phyloP scores from a whole-genome alignment of 2,113 vertebrate species.

The Grantiella picta region DNA sequence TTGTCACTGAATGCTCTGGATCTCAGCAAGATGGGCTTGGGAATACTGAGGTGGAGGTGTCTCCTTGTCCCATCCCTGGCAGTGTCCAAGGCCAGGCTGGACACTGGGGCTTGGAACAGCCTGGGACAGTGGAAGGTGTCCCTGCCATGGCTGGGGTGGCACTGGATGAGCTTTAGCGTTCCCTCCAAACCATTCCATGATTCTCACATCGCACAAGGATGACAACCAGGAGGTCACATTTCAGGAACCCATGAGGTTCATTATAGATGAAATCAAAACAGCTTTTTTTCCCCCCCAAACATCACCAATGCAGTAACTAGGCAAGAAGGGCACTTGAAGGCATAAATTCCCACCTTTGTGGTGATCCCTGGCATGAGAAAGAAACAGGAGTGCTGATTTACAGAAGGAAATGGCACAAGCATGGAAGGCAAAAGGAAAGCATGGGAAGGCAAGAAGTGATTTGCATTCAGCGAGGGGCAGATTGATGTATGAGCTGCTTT shows the following conservation, averaged over 20 bases:
- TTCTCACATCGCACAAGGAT: not conserved
- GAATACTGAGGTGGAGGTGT: not conserved
- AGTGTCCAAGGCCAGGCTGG: not conserved
- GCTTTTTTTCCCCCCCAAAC: not conserved
- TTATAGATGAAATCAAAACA: not conserved
- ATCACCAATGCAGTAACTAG: not conserved
- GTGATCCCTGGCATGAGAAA: not conserved
- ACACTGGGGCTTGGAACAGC: not conserved
- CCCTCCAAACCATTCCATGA: not conserved
- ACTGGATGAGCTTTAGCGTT: fast-evolving
- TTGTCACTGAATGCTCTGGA: not conserved
- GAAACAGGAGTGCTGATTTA: not conserved
- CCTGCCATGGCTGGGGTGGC: not conserved
- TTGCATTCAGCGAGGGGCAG: not conserved
- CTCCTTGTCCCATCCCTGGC: not conserved
- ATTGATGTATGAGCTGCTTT: not conserved
- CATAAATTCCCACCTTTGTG: not conserved
- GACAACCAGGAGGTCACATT: fast-evolving
- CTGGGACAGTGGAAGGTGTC: not conserved
- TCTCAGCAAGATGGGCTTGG: not conserved
- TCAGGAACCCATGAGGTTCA: not conserved
- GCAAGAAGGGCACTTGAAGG: not conserved
- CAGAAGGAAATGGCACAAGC: not conserved
- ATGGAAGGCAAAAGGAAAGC: not conserved
- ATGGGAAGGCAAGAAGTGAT: not conserved